Percentiles rank a stretch among this genome's conserved stretches.
Conservation (phyloP, 2,888 invertebrate species). For the Lochmaea capreae region DNA sequence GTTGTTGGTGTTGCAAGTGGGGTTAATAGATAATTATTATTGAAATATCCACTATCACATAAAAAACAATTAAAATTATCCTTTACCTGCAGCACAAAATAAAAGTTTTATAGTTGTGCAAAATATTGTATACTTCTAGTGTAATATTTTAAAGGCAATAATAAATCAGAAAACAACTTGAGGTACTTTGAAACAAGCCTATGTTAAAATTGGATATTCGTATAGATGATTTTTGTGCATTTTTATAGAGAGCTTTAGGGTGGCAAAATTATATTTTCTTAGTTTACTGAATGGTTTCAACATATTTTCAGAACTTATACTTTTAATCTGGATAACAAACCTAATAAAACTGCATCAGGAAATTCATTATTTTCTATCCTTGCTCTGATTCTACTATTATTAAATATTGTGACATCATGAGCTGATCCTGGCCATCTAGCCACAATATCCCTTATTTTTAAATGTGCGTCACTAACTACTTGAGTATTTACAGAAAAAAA, state of each 20-base stretch:
- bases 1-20: conserved; percentile 43
- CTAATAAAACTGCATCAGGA: too few relatives aligned
- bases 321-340: too few relatives aligned
- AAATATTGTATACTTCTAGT: not conserved
- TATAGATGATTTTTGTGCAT: too few relatives aligned
- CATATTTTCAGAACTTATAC: too few relatives aligned
- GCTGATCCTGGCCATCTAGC: conserved; percentile 52
- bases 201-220: too few relatives aligned
- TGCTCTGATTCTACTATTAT: conserved; percentile 42
- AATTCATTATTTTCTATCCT: too few relatives aligned
- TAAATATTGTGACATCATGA: conserved; percentile 53
- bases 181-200: conserved; percentile 7
- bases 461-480: conserved; percentile 48
- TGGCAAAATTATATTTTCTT: too few relatives aligned
- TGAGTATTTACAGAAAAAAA: conserved; percentile 53
- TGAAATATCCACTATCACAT: conserved; percentile 44
- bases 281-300: too few relatives aligned
- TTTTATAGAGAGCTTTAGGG: too few relatives aligned
- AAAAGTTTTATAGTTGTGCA: too few relatives aligned
- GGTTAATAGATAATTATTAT: conserved; percentile 41
- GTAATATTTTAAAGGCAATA: not conserved
- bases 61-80: too few relatives aligned
- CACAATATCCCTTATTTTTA: conserved; percentile 31
- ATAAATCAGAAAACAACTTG: not conserved
- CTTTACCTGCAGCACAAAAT: too few relatives aligned